Evolutionary conservation across 2,888 invertebrate genomes (phyloP).

Genomic region (Mesorhabditis sp.): DNA sequence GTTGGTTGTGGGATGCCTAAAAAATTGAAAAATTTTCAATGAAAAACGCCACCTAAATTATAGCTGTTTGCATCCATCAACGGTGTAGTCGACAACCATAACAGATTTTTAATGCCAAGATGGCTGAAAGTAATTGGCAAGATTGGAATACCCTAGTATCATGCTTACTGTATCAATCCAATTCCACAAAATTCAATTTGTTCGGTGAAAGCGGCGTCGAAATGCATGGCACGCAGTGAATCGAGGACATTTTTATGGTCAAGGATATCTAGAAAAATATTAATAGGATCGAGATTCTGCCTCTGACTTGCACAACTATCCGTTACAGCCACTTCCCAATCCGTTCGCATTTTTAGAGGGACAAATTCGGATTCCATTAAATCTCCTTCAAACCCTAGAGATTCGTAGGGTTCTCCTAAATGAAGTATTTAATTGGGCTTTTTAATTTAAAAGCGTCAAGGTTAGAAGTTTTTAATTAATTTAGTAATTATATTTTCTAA

Average conservation of each 20-base stretch:
- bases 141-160: neutral
- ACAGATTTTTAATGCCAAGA: slow-evolving; percentile 42
- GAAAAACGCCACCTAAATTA: slow-evolving; percentile 27
- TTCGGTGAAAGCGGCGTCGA: slow-evolving; percentile 49
- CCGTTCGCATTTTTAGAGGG: neutral
- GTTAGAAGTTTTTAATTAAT: neutral
- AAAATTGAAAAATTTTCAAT: neutral
- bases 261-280: slow-evolving; percentile 32
- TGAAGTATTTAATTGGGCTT: neutral
- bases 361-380: slow-evolving; percentile 2
- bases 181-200: slow-evolving; percentile 47
- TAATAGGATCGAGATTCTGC: neutral
- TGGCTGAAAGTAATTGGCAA: slow-evolving; percentile 17
- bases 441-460: neutral
- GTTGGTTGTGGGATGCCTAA: slow-evolving; percentile 44
- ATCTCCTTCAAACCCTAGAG: neutral
- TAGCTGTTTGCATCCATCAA: slow-evolving; percentile 47
- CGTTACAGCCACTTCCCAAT: neutral
- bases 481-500: slow-evolving; percentile 16
- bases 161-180: slow-evolving; percentile 30
- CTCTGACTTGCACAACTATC: neutral
- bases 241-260: slow-evolving; percentile 36
- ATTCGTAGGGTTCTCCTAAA: neutral
- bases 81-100: slow-evolving; percentile 52
- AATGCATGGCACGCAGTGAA: slow-evolving; percentile 30